These are phyloP conservation scores for Drosophila lacertosa DNA, from an alignment of 1,140 invertebrate genomes.

Conservation along the genomic window DNA sequence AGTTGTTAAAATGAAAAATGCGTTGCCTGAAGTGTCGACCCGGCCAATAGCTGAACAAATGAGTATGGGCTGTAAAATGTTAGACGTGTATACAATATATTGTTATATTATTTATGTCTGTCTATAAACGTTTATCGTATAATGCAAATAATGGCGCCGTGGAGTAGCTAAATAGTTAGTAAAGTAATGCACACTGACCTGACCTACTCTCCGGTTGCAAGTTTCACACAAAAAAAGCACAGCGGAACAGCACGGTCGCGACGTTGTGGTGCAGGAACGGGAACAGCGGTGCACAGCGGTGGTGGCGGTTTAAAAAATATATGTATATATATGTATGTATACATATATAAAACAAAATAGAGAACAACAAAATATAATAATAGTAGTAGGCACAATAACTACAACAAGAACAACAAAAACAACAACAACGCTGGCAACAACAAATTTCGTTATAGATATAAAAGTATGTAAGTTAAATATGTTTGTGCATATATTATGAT, in stretches of 20 bases:
- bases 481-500: conserved; percentile 5
- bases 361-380: conserved; percentile 33
- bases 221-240: too few relatives aligned
- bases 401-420: conserved; percentile 43
- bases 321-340: conserved; percentile 39
- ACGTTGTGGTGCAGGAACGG: neutral
- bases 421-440: conserved; percentile 16
- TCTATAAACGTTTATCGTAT: neutral
- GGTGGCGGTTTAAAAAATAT: conserved; percentile 42
- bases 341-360: too few relatives aligned
- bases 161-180: conserved; percentile 58
- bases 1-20: conserved; percentile 13
- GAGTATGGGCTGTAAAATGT: neutral
- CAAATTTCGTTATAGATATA: conserved; percentile 61
- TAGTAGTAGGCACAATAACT: conserved; percentile 2
- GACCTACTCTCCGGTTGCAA: conserved; percentile 71
- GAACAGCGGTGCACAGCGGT: conserved; percentile 56
- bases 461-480: conserved; percentile 38
- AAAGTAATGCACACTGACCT: conserved; percentile 75
- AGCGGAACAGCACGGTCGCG: conserved; percentile 29
- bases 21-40: neutral
- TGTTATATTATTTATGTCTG: conserved; percentile 2
- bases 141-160: conserved; percentile 15
- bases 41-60: neutral
- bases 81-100: too few relatives aligned